Conservation (phyloP, 2,797 vertebrate species). For the Sphenodon punctatus region DNA sequence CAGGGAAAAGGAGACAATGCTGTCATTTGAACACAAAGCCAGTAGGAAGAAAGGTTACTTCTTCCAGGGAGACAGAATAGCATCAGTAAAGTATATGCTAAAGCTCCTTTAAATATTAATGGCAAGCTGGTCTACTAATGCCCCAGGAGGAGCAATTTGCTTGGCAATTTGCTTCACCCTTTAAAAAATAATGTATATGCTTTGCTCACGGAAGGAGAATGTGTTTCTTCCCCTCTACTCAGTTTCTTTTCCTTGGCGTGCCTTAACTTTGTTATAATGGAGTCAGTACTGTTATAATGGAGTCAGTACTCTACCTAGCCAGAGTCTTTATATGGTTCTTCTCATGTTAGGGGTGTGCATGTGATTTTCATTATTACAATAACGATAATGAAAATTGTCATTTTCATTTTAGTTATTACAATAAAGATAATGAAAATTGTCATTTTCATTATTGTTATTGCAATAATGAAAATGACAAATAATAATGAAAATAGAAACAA, state of each 20-base stretch:
- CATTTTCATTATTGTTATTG: too few species aligned
- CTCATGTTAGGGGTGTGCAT: too few species aligned
- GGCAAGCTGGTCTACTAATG: neutral
- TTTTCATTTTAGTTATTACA: too few species aligned
- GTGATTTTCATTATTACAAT: too few species aligned
- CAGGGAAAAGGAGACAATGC: neutral
- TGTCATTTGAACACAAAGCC: neutral
- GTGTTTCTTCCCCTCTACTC: neutral
- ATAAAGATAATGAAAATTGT: too few species aligned
- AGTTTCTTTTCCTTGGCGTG: neutral
- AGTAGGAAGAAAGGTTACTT: neutral
- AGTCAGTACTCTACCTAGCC: too few species aligned
- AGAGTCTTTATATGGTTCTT: too few species aligned
- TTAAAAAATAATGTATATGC: neutral
- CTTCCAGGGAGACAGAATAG: neutral
- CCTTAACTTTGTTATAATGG: neutral
- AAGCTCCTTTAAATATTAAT: neutral
- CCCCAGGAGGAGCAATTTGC: neutral
- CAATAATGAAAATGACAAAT: too few species aligned
- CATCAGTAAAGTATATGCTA: neutral
- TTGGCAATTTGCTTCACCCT: neutral
- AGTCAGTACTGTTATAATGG: neutral
- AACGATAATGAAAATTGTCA: too few species aligned
- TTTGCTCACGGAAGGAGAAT: neutral
- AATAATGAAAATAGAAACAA: too few species aligned